Evolutionary conservation across 2,888 invertebrate species (phyloP), one percentile per base, ranked within the genome.

Genomic region (Macrophya alboannulata): DNA sequence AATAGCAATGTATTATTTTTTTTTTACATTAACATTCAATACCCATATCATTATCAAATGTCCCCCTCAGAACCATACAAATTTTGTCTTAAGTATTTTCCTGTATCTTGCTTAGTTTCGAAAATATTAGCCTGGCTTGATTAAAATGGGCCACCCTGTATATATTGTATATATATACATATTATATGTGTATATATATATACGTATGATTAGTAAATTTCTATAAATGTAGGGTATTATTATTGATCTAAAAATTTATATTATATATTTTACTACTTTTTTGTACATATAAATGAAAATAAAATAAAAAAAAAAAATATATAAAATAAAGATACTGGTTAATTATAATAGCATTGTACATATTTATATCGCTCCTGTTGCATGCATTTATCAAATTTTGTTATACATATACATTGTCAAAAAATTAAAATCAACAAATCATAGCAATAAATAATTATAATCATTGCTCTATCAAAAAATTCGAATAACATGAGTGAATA

Each of bases 241-340:
- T 71, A 71, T 45, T 74, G n/a, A 74, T 74, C 85, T 87, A 88
- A 87, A 86, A 87, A 86, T 25, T 87, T 85, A 86, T 89, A 87
- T 87, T 85, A 86, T 89, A 87, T 90, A 91, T 90, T 91, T 91
- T 91, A 89, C 87, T 90, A 90, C 87, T 87, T 91, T 87, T 91
- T 89, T 92, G 90, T 92, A 92, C 90, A 92, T 91, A 91, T 88
- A 91, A 89, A 89, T 90, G 84, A 89, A 91, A 89, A 89, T 90
- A 85, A 89, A 90, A 87, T 87, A 88, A 90, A 87, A 88, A 87
- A 87, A 88, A 89, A 87, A 89, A 87, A 85, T 77, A 85, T 76
- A 55, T 48, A n/a, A n/a, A n/a, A n/a, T n/a, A n/a, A n/a, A n/a
- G n/a, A n/a, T n/a, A n/a, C n/a, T n/a, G n/a, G n/a, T 43, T 51